Conservation (phyloP, 2,797 vertebrate species). For the Antennarius maculatus region DNA sequence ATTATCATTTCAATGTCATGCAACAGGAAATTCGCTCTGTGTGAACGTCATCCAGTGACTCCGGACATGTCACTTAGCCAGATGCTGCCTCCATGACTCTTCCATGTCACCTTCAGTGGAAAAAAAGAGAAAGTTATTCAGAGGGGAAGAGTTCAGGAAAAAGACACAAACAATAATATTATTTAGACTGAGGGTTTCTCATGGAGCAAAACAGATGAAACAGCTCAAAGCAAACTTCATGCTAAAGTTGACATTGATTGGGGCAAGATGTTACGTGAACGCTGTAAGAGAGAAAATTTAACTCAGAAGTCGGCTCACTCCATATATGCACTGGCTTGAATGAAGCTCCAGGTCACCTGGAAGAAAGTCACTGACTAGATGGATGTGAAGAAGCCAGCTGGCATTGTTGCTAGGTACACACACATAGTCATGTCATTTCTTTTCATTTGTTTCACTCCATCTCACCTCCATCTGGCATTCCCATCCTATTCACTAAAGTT, state of each 20-base stretch:
- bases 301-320: conserved; percentile 4
- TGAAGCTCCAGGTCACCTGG: conserved; percentile 49
- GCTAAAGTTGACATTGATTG: conserved; percentile 27
- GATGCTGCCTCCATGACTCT: conserved; percentile 78
- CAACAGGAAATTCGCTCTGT: conserved; percentile 35
- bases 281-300: conserved; percentile 5
- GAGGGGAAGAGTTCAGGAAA: not conserved
- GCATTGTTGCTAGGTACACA: conserved; percentile 30
- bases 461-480: conserved; percentile 35
- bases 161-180: conserved; percentile 5
- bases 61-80: conserved; percentile 2
- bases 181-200: conserved; percentile 19
- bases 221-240: not conserved
- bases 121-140: conserved; percentile 37
- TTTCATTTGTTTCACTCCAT: conserved; percentile 24
- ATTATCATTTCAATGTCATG: not conserved
- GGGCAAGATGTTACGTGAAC: conserved; percentile 6
- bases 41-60: conserved; percentile 42
- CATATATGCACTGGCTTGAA: conserved; percentile 9
- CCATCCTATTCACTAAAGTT: conserved; percentile 33
- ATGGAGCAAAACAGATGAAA: not conserved
- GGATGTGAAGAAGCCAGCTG: conserved; percentile 55
- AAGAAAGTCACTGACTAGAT: conserved; percentile 32
- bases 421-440: conserved; percentile 12
- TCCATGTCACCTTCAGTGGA: conserved; percentile 71